phyloP scores from a whole-genome alignment of 2,797 vertebrate genomes.

The Sebastes miniatus region DNA sequence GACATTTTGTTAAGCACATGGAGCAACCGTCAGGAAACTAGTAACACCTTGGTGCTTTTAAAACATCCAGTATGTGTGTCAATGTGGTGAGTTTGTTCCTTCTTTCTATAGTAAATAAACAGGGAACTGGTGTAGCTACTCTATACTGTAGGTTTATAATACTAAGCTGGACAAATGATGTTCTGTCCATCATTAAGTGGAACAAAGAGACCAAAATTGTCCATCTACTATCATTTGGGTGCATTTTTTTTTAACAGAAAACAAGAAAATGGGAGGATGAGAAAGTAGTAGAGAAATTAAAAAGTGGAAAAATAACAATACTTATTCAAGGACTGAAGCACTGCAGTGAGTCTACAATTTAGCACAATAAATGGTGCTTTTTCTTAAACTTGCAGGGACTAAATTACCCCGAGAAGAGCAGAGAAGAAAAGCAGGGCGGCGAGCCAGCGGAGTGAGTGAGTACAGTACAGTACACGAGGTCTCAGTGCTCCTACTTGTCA shows the following conservation, averaged over 20 bases:
- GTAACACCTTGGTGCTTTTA: neutral
- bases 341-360: neutral
- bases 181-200: neutral
- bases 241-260: neutral
- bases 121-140: neutral
- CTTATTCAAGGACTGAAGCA: neutral
- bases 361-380: neutral
- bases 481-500: slow-evolving; percentile 25
- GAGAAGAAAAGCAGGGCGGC: neutral
- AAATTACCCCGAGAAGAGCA: neutral
- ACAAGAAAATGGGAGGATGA: neutral
- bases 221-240: neutral
- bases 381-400: neutral
- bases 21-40: neutral
- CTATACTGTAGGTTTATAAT: neutral
- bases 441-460: neutral
- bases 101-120: neutral
- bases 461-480: slow-evolving; percentile 7
- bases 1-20: neutral
- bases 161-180: neutral
- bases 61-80: neutral
- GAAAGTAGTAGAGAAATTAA: neutral
- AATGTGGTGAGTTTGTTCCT: neutral
- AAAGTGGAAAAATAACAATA: too few relatives aligned
- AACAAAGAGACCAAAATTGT: neutral